A percentile compares a stretch with the other conserved stretches of the same genome.
Evolutionary conservation across 2,888 invertebrate species (phyloP).

Genomic region (Dryocosmus kuriphilus): DNA sequence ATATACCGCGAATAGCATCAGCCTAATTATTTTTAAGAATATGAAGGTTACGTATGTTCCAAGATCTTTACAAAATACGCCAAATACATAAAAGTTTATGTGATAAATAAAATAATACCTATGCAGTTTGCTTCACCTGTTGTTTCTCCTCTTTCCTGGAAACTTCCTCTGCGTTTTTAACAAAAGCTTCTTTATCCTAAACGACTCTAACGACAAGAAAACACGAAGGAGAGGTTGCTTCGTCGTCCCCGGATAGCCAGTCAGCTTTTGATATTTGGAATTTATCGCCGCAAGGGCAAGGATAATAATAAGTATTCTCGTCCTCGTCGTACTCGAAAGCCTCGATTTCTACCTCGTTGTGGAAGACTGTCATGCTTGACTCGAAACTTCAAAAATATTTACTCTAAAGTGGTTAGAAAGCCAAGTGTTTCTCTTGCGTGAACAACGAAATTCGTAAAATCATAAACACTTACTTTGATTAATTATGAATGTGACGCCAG

Average conservation of each 20-base stretch:
- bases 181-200: slow-evolving; percentile 88
- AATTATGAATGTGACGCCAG: neutral
- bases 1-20: too few species aligned
- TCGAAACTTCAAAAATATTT: neutral
- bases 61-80: too few species aligned
- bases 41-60: too few species aligned
- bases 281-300: slow-evolving; percentile 98
- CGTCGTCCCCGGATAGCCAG: slow-evolving; percentile 94
- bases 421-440: neutral
- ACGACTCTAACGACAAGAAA: slow-evolving; percentile 97
- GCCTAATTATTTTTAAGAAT: too few species aligned
- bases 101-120: slow-evolving; percentile 45
- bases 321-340: slow-evolving; percentile 99
- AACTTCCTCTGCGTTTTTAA: slow-evolving; percentile 71
- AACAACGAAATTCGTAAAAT: neutral
- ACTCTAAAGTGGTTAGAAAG: too few species aligned
- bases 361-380: slow-evolving; percentile 85
- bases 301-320: slow-evolving; percentile 96
- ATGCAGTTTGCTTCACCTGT: slow-evolving; percentile 64
- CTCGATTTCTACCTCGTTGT: slow-evolving; percentile 99
- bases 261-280: slow-evolving; percentile 98
- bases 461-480: neutral
- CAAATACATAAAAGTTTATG: neutral
- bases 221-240: slow-evolving; percentile 98
- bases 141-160: slow-evolving; percentile 65